Percentiles rank a stretch among this genome's conserved stretches.
Conservation (phyloP, 2,797 vertebrate genomes). For the Mormyrus proboscirostris region DNA sequence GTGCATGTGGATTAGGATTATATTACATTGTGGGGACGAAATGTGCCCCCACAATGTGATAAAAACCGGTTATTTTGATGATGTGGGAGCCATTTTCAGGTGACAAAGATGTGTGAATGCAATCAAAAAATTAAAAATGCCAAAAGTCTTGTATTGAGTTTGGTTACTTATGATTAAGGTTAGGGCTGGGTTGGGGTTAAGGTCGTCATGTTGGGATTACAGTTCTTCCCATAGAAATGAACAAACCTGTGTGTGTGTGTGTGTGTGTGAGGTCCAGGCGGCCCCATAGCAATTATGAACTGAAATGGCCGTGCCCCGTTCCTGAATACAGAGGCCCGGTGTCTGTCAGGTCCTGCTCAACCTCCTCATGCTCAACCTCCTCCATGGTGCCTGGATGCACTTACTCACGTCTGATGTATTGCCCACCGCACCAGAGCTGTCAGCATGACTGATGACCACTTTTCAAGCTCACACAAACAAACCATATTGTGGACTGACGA, state of each 20-base stretch:
- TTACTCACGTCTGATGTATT: slow-evolving; percentile 24
- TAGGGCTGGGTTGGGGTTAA: not conserved
- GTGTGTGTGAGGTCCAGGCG: slow-evolving; percentile 47
- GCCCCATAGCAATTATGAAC: slow-evolving; percentile 43
- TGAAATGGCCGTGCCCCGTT: slow-evolving; percentile 44
- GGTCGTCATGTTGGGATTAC: not conserved
- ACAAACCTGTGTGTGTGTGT: slow-evolving; percentile 35
- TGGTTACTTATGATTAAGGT: not conserved
- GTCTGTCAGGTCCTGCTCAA: slow-evolving; percentile 31
- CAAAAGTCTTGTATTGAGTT: not conserved
- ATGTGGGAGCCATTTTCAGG: not conserved
- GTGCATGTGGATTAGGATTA: not conserved
- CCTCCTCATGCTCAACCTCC: slow-evolving; percentile 35
- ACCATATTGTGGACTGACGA: slow-evolving; percentile 7
- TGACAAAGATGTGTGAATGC: not conserved
- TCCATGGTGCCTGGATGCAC: not conserved
- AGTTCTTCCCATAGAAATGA: not conserved
- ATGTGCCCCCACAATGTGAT: not conserved
- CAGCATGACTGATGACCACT: slow-evolving; percentile 40
- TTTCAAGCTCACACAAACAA: slow-evolving; percentile 20
- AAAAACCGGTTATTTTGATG: not conserved
- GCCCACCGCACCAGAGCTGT: slow-evolving; percentile 38
- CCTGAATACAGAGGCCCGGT: slow-evolving; percentile 7
- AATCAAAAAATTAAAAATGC: not conserved
- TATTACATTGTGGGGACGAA: not conserved